Evolutionary conservation across 2,888 invertebrate genomes (phyloP), one percentile per base, ranked within the genome.

Genomic region (Eucera pruinosa): DNA sequence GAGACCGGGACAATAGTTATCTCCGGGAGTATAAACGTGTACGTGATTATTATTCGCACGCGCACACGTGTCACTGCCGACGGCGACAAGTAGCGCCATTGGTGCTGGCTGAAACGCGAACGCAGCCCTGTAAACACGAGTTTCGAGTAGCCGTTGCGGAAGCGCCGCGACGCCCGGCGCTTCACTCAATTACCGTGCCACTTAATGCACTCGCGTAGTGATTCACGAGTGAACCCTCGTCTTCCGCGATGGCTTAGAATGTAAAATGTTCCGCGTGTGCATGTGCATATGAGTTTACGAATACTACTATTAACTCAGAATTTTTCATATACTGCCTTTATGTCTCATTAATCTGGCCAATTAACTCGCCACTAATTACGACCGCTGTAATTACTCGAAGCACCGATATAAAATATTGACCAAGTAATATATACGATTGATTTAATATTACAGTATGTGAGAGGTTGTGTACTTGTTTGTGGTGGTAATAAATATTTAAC

Each of bases 1-100:
- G 60, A 64, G 74, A 72, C 73, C 74, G 84, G 80, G 81, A 89
- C 87, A 89, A 88, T 86, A 80, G 86, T 82, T 81, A 85, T 86
- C 83, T 81, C 80, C 78, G 71, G 76, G 47, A 13, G 75, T 57
- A 61, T 47, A 68, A 82, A 61, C 68, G 78, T 70, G 70, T 62
- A 77, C 72, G 78, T 60, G 80, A 65, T 84, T 78, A 85, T 85
- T 82, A 84, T 80, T 78, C 80, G 76, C 75, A 78, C 80, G 80
- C 71, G 82, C 69, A 76, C 83, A 81, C 67, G 81, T 78, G 84
- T 74, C 83, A 55, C 36, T 54, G 66, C 54, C 67, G 58, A 74
- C 68, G 62, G 74, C 79, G 72, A 79, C 72, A 64, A 73, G 80
- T 74, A 74, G 74, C 74, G 61, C 60, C 65, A 52, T 64, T 64